A percentile compares a stretch with the other conserved stretches of the same genome.
phyloP scores from a whole-genome alignment of 2,797 vertebrate genomes.

The Acrossocheilus fasciatus region DNA sequence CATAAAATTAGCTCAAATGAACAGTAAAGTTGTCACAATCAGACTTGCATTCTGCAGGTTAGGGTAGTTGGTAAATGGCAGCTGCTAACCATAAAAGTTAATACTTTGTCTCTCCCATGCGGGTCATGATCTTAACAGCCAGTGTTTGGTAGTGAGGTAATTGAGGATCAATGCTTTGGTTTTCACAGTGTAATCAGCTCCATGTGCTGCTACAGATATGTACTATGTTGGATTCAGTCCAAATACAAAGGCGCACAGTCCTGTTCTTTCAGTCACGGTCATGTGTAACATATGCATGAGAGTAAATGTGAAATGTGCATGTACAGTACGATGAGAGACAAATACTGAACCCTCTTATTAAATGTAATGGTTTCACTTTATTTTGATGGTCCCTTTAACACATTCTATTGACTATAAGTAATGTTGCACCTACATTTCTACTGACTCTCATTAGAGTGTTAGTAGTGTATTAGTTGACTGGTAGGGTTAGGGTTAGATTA shows the following conservation, averaged over 20 bases:
- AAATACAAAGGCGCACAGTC: constrained; percentile 5
- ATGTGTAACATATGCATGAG: neutral
- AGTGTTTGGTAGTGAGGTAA: constrained; percentile 40
- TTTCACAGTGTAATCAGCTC: constrained; percentile 23
- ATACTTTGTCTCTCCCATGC: constrained; percentile 45
- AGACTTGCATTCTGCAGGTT: constrained; percentile 22
- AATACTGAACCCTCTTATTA: neutral
- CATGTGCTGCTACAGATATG: constrained; percentile 32
- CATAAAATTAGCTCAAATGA: constrained; percentile 42
- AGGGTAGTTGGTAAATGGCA: constrained; percentile 26
- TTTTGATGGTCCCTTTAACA: too few relatives aligned
- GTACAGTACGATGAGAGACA: neutral
- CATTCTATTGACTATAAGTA: too few relatives aligned
- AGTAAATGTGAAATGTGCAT: neutral
- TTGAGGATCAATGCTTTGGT: constrained; percentile 31
- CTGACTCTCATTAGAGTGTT: too few relatives aligned
- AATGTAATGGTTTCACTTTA: too few relatives aligned
- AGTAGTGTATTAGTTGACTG: too few relatives aligned
- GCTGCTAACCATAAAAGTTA: constrained; percentile 52
- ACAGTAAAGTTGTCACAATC: constrained; percentile 38
- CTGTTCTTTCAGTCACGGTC: neutral
- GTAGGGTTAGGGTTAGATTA: too few relatives aligned
- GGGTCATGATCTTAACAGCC: constrained; percentile 43
- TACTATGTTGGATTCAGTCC: constrained; percentile 13
- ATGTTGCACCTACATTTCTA: too few relatives aligned